phyloP scores from a whole-genome alignment of 2,113 vertebrate genomes.

The Rhynchomys soricoides region DNA sequence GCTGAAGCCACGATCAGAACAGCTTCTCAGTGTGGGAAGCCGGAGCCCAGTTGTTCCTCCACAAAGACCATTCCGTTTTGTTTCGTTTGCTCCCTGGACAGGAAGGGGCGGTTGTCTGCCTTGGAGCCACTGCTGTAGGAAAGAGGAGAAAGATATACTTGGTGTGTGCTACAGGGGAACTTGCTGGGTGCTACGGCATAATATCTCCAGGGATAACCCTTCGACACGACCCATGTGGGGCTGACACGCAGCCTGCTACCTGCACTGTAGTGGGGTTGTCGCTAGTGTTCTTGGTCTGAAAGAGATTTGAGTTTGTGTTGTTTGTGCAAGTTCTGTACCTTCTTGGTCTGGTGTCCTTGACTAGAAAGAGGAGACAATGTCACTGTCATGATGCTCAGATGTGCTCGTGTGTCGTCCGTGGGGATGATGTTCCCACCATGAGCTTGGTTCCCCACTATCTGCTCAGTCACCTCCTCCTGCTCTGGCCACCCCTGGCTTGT shows the following conservation, averaged over 20 bases:
- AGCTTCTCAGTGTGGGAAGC: not conserved
- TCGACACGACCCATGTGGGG: not conserved
- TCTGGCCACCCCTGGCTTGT: not conserved
- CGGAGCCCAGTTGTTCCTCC: rapidly evolving
- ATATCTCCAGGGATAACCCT: not conserved
- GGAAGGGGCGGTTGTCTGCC: not conserved
- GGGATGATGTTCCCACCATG: too few relatives aligned
- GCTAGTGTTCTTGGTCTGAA: not conserved
- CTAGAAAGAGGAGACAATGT: not conserved
- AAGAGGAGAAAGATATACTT: not conserved
- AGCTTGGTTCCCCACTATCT: too few relatives aligned
- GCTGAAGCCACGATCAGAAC: not conserved
- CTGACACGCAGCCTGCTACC: not conserved
- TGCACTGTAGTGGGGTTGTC: not conserved
- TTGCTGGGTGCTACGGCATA: not conserved
- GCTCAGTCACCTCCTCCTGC: not conserved
- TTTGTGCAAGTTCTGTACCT: not conserved
- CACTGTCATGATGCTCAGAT: not conserved
- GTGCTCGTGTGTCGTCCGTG: too few relatives aligned
- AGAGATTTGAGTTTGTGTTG: not conserved
- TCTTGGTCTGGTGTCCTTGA: not conserved
- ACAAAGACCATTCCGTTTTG: not conserved
- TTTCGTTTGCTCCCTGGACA: not conserved
- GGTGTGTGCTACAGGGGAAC: not conserved
- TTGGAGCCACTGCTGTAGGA: not conserved